These are phyloP conservation scores for Platorchestia sp. DNA, from an alignment of 1,140 invertebrate species.

Conservation along the genomic window DNA sequence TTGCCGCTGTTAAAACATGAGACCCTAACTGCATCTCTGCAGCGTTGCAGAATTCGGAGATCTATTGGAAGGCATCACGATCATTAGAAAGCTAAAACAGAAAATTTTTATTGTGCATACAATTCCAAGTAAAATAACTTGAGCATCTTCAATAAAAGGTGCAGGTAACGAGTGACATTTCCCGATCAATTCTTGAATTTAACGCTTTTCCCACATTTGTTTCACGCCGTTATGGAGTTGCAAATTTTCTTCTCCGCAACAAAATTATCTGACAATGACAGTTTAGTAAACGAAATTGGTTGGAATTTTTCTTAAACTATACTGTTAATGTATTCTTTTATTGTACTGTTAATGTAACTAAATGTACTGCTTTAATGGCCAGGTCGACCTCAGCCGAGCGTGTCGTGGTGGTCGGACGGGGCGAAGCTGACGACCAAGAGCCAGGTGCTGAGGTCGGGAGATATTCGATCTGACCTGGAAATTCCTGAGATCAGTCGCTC, in stretches of 20 bases:
- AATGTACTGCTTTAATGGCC: not conserved
- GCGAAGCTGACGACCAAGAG: conserved; percentile 56
- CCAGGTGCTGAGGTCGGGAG: conserved; percentile 57
- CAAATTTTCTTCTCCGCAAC: not conserved
- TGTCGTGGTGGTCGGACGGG: conserved; percentile 64
- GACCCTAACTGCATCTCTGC: not conserved
- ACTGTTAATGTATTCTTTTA: not conserved
- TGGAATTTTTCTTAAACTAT: not conserved
- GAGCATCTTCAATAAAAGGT: not conserved
- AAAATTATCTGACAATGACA: too few species aligned
- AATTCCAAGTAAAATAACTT: not conserved
- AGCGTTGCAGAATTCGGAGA: not conserved
- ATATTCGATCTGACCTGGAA: conserved; percentile 56
- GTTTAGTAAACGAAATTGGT: too few species aligned
- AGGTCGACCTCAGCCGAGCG: conserved; percentile 64
- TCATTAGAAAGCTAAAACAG: not conserved
- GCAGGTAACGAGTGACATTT: not conserved
- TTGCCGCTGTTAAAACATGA: not conserved
- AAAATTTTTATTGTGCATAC: not conserved
- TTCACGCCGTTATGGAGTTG: not conserved
- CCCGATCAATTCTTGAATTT: not conserved
- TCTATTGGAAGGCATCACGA: not conserved
- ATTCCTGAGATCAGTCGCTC: conserved; percentile 60
- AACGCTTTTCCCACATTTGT: not conserved
- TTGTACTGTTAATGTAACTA: not conserved